Evolutionary conservation across 35 echinoderm and acorn worm species (phyloP).

Genomic region (Apostichopus californicus): DNA sequence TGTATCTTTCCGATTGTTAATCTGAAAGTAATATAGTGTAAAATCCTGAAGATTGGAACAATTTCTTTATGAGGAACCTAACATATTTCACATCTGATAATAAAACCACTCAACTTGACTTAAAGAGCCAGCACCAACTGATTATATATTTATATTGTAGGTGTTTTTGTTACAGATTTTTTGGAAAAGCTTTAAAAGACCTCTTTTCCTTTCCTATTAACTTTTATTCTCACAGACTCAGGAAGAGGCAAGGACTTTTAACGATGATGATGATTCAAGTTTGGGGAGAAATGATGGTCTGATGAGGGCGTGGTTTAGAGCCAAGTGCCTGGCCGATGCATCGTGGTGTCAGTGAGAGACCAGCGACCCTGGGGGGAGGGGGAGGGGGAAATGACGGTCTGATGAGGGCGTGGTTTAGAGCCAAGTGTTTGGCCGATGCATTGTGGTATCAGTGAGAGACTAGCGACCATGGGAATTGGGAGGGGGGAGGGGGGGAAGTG

Average conservation of each 20-base stretch:
- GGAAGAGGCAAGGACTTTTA: conserved; percentile 64
- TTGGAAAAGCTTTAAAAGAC: not conserved
- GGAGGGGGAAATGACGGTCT: conserved; percentile 47
- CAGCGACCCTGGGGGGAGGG: no score
- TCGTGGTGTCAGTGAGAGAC: conserved; percentile 61
- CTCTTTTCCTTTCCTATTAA: not conserved
- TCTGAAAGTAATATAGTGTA: no score
- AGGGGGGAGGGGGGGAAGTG: no score
- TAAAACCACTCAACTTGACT: no score
- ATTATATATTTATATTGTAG: no score
- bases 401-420: conserved; percentile 73
- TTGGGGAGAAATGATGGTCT: conserved; percentile 61
- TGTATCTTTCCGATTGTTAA: no score
- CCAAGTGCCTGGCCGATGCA: conserved; percentile 64
- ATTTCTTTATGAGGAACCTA: no score
- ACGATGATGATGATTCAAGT: conserved; percentile 28
- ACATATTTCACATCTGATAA: no score
- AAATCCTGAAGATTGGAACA: no score
- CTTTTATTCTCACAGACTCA: conserved; percentile 55
- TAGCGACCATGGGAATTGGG: no score
- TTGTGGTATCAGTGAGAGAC: conserved; percentile 55
- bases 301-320: conserved; percentile 73
- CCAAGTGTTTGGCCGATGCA: conserved; percentile 63
- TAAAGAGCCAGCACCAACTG: no score
- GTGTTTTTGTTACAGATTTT: conserved; percentile 8